Evolutionary conservation across 2,113 vertebrate genomes (phyloP).

Genomic region (Taurulus bubalis): DNA sequence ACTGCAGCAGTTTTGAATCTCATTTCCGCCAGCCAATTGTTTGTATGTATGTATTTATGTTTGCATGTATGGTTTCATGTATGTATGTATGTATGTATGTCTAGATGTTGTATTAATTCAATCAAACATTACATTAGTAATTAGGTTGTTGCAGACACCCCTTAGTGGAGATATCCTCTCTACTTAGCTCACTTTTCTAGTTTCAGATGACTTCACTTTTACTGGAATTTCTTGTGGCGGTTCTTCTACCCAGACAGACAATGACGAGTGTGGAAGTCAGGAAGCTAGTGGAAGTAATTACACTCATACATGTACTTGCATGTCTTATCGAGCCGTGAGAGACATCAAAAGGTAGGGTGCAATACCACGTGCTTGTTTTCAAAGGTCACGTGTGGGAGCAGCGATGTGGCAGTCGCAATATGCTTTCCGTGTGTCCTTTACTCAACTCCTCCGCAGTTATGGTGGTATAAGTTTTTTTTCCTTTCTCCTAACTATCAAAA

Average conservation of each 20-base stretch:
- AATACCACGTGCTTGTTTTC: background rate
- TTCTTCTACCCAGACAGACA: constrained; percentile 3
- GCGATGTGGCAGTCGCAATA: constrained; percentile 1
- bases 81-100: no score
- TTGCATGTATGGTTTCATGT: no score
- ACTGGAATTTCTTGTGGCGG: constrained; percentile 23
- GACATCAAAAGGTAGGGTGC: constrained; percentile 1
- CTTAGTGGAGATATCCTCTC: background rate
- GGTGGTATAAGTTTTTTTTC: background rate
- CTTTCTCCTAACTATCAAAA: background rate
- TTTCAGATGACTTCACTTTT: constrained; percentile 5
- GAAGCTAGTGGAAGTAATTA: constrained; percentile 18
- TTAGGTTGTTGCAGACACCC: background rate
- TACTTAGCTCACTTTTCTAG: background rate
- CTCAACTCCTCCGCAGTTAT: background rate
- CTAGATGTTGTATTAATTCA: background rate
- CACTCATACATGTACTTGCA: constrained; percentile 32
- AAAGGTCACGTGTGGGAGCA: constrained; percentile 22
- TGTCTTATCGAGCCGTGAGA: constrained; percentile 11
- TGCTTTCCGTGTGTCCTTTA: constrained; percentile 19
- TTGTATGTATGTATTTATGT: no score
- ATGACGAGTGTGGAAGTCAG: background rate
- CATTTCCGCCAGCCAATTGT: no score
- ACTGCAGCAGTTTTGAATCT: no score
- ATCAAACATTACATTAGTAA: background rate